Evolutionary conservation across 2,888 invertebrate genomes (phyloP).

Genomic region (Osedax fenrisi): DNA sequence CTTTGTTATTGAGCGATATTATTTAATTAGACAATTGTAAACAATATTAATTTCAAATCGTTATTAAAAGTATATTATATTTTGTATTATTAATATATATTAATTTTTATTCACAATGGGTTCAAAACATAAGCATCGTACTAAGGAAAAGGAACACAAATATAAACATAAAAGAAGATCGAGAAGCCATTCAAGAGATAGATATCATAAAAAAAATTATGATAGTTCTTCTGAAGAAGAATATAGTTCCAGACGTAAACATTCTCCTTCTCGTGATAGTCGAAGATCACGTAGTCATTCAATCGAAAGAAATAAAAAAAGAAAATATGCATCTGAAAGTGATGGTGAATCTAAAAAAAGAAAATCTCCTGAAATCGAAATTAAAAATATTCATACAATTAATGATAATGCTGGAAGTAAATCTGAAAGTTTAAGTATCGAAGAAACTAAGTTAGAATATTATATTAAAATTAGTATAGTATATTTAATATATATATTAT

Average conservation of each 20-base stretch:
- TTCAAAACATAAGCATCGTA: conserved; percentile 50
- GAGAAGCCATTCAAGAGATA: conserved; percentile 3
- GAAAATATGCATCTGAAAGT: neutral
- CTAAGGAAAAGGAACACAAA: conserved; percentile 47
- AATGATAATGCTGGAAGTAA: neutral
- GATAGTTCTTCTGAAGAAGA: neutral
- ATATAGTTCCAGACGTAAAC: neutral
- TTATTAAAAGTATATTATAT: no score
- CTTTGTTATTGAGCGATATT: no score
- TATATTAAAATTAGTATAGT: no score
- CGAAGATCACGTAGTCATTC: neutral
- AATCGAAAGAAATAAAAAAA: neutral
- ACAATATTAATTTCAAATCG: no score
- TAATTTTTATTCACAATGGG: neutral
- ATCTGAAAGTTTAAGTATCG: neutral
- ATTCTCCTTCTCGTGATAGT: neutral
- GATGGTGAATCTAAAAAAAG: neutral
- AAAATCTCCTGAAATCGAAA: neutral
- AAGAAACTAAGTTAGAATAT: neutral
- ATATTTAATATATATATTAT: neutral
- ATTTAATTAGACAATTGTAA: no score
- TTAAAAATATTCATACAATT: neutral
- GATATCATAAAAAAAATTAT: no score
- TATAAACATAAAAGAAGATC: conserved; percentile 38
- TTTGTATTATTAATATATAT: no score